These are phyloP conservation scores for Halictus rubicundus DNA, from an alignment of 1,140 invertebrate genomes.

Conservation along the genomic window DNA sequence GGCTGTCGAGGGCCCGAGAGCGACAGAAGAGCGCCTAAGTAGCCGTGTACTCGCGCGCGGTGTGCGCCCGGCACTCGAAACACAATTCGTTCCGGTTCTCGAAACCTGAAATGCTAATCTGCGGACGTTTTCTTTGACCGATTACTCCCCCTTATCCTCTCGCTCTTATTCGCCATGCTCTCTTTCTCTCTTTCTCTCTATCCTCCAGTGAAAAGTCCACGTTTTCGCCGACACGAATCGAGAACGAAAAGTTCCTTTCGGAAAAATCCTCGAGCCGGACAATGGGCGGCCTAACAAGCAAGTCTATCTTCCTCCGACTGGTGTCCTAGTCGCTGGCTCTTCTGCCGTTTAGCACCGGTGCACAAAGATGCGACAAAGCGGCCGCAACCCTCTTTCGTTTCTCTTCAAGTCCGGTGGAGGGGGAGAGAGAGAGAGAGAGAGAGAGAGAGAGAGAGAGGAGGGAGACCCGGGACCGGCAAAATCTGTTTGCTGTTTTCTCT, in stretches of 20 bases:
- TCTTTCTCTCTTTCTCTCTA: background rate
- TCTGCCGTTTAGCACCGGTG: slow-evolving; percentile 75
- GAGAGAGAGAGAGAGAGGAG: background rate
- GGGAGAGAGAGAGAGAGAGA: too few species aligned
- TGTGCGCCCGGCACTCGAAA: slow-evolving; percentile 56
- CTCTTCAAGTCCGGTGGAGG: slow-evolving; percentile 15
- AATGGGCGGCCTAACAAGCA: slow-evolving; percentile 76
- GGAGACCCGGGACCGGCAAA: background rate
- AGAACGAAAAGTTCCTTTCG: slow-evolving; percentile 47
- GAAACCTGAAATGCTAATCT: slow-evolving; percentile 70
- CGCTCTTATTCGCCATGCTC: background rate
- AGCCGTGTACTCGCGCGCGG: slow-evolving; percentile 26
- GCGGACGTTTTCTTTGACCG: slow-evolving; percentile 45
- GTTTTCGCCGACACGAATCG: slow-evolving; percentile 29
- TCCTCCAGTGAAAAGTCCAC: slow-evolving; percentile 12
- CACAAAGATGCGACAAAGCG: slow-evolving; percentile 65
- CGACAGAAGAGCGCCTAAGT: slow-evolving; percentile 32
- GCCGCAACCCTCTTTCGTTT: slow-evolving; percentile 48
- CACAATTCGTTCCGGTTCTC: slow-evolving; percentile 62
- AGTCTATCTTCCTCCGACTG: slow-evolving; percentile 30
- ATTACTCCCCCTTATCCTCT: slow-evolving; percentile 9
- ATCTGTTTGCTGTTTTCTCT: slow-evolving; percentile 57
- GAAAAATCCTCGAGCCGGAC: slow-evolving; percentile 64
- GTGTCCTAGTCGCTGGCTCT: slow-evolving; percentile 25
- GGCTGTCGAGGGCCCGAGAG: slow-evolving; percentile 19